phyloP scores from a whole-genome alignment of 2,113 vertebrate genomes.

The Xiphophorus hellerii region DNA sequence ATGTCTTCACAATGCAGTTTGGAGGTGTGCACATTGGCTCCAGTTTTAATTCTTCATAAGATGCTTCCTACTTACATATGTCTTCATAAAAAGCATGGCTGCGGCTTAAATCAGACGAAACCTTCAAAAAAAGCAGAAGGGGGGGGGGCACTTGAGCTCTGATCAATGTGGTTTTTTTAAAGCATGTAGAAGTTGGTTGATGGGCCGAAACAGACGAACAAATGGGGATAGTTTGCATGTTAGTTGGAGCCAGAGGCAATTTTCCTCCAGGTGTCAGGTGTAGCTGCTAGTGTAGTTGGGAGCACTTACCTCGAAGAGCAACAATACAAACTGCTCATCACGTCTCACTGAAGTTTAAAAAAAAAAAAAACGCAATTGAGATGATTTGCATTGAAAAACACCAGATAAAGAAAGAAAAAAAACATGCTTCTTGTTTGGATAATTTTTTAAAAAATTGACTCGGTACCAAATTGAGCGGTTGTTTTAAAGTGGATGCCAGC shows the following conservation, averaged over 20 bases:
- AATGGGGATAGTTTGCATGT: neutral
- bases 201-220: no score
- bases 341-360: slow-evolving; percentile 8
- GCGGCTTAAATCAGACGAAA: neutral
- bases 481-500: slow-evolving; percentile 31
- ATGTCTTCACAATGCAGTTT: neutral
- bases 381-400: slow-evolving; percentile 44
- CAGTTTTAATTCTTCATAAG: neutral
- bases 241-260: neutral
- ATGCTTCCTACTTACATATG: slow-evolving; percentile 1
- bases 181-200: neutral
- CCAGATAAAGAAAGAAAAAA: neutral
- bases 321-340: slow-evolving; percentile 5
- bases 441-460: slow-evolving; percentile 24
- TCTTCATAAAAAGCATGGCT: neutral
- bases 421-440: slow-evolving; percentile 6
- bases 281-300: neutral
- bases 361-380: slow-evolving; percentile 22
- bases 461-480: slow-evolving; percentile 16
- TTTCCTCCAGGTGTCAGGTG: slow-evolving; percentile 9
- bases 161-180: neutral
- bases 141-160: neutral
- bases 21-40: slow-evolving; percentile 6
- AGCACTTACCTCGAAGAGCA: neutral
- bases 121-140: no score